Evolutionary conservation across 2,113 vertebrate species (phyloP).

Genomic region (Dromas ardeola): DNA sequence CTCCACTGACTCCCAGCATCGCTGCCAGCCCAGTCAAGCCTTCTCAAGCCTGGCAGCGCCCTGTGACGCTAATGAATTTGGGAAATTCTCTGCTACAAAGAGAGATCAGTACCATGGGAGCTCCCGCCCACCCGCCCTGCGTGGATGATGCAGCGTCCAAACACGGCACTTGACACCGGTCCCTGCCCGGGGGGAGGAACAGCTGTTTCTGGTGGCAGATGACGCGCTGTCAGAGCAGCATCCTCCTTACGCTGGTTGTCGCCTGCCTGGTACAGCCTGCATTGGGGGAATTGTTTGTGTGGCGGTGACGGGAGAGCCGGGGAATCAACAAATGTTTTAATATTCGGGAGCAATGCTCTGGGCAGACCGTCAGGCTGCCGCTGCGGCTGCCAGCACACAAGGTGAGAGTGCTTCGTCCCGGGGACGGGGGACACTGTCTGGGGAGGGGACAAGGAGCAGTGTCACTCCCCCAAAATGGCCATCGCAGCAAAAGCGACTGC

Average conservation of each 20-base stretch:
- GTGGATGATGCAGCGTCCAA: not conserved
- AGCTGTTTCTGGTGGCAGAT: not conserved
- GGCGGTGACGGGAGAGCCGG: not conserved
- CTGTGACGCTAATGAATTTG: rapidly evolving
- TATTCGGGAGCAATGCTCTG: rapidly evolving
- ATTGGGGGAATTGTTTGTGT: rapidly evolving
- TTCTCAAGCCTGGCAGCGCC: not conserved
- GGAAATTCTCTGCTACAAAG: not conserved
- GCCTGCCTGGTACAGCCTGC: not conserved
- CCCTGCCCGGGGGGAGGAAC: not conserved
- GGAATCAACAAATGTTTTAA: too few relatives aligned
- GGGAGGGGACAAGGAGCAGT: not conserved
- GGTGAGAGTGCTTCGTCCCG: rapidly evolving
- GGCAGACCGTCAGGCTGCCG: not conserved
- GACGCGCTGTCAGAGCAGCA: rapidly evolving
- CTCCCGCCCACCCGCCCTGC: rapidly evolving
- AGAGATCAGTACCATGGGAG: rapidly evolving
- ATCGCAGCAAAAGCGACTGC: not conserved
- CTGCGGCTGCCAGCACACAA: not conserved
- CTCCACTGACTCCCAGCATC: rapidly evolving
- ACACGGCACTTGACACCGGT: rapidly evolving
- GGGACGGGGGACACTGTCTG: rapidly evolving
- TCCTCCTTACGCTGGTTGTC: not conserved
- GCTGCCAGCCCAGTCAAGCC: not conserved
- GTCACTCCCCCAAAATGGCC: not conserved